Base-by-base conservation (phyloP, 2,113 vertebrate species). In the Trogon melanurus region DNA sequence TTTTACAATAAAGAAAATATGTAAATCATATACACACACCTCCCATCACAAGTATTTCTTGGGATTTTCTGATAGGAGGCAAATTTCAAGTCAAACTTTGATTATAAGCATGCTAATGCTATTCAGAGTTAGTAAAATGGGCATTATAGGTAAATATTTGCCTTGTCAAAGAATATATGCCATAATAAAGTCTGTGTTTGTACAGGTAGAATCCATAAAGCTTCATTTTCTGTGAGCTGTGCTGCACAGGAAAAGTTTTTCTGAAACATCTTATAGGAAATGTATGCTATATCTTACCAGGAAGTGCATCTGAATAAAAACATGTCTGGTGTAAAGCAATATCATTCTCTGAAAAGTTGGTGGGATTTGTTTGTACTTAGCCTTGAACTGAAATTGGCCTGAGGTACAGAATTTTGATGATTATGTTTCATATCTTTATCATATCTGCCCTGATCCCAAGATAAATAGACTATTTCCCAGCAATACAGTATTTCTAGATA, bases 351-450 rank as follows among this genome's bases (percentile, higher is more conserved):
- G 16, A 72, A 84, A 95, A 91, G 89, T 85, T 79, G 47, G 53
- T 78, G 53, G 32, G 26, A 80, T 87, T 94, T 88, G 32, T 64
- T 81, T 30, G 20, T 38, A 60, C 83, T 93, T 89, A 86, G 71
- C 36, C n/a, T 75, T 85, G 57, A 92, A 88, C 34, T 36, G n/a
- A 91, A 87, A 96, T 47, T 62, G 78, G 58, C 48, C 58, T 1
- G 3, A 61, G 45, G 25, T 73, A 70, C 10, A 69, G 61, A 90
- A 91, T 86, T 74, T 58, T 88, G 50, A 87, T 94, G 56, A 93
- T 88, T 83, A 92, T 57, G 38, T 93, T 95, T 93, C 69, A 75
- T 92, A 92, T 94, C 82, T 96, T 96, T 96, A 96, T 91, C 65
- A 85, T 87, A 91, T 76, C 84, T 93, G 60, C 61, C 57, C n/a